Evolutionary conservation across 2,113 vertebrate genomes (phyloP), one percentile per base, ranked within the genome.

Genomic region (Sapayoa aenigma): DNA sequence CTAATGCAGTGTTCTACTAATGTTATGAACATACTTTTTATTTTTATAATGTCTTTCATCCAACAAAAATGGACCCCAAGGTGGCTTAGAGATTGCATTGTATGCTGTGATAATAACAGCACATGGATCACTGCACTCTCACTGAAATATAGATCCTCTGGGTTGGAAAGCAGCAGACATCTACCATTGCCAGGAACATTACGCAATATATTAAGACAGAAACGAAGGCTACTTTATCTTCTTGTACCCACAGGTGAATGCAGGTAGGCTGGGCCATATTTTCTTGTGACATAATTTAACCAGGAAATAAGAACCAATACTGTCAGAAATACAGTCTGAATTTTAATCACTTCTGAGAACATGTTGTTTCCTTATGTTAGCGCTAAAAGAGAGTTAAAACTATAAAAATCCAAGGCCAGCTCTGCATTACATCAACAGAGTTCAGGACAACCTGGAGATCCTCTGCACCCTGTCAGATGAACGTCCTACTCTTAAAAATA

Each of bases 11-110:
- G 85, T 84, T 91, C 91, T 86, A 60, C 66, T 65, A 84, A 53
- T 6, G 12, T 73, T 97, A 96, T 44, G 81, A 96, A 93, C 81
- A 87, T 71, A 87, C 82, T 80, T 95, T 92, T 90, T 93, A 96
- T 91, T 95, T 96, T 84, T 84, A 82, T 90, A 93, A 97, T 92
- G 86, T 75, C 41, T 77, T 95, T 95, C 91, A 71, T 94, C 81
- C 79, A 86, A 71, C 84, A 96, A 66, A 93, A 92, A 91, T 83
- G 85, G 94, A 73, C 91, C 95, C 77, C 82, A 87, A 69, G 86
- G 96, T 96, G 69, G 77, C 95, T 95, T 88, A 78, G 72, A 95
- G 86, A 95, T 87, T 81, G 69, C 1, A 0, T 74, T 68, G 84
- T 73, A 37, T 65, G 75, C 75, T 92, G 75, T 89, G 95, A 96